These are phyloP conservation scores for Salpingus planirostris DNA, from an alignment of 2,888 invertebrate species.

Conservation along the genomic window DNA sequence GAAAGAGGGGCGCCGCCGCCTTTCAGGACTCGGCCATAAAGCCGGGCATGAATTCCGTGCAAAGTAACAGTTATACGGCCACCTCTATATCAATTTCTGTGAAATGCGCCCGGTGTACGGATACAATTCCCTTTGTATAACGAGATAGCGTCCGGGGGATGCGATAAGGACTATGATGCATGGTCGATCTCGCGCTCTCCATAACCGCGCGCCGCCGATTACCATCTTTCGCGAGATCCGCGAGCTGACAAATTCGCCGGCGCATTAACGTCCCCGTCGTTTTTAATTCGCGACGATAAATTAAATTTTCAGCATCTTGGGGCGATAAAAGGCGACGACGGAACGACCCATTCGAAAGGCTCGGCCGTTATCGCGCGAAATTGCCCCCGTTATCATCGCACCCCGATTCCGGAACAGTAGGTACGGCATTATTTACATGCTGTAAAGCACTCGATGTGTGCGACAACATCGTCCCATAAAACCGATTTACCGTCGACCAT, in stretches of 20 bases:
- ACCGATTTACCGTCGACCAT: too few relatives aligned
- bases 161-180: conserved; percentile 22
- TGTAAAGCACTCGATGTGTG: too few relatives aligned
- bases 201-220: too few relatives aligned
- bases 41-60: conserved; percentile 18
- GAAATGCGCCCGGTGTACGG: conserved; percentile 16
- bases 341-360: conserved; percentile 4
- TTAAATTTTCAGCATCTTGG: conserved; percentile 4
- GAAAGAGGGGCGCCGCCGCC: too few relatives aligned
- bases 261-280: conserved; percentile 6
- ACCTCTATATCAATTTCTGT: conserved; percentile 14
- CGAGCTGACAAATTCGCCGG: conserved; percentile 8
- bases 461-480: too few relatives aligned
- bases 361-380: conserved; percentile 1
- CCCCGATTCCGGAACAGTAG: too few relatives aligned
- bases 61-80: conserved; percentile 16
- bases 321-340: conserved; percentile 4
- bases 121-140: conserved; percentile 24
- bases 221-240: conserved; percentile 16
- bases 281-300: conserved; percentile 16
- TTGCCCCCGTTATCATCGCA: too few relatives aligned
- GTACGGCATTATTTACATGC: too few relatives aligned
- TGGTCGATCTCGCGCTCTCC: conserved; percentile 18
- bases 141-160: conserved; percentile 16
- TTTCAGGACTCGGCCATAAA: conserved; percentile 17